Evolutionary conservation across 2,113 vertebrate genomes (phyloP), one percentile per base, ranked within the genome.

Genomic region (Podarcis cretensis): DNA sequence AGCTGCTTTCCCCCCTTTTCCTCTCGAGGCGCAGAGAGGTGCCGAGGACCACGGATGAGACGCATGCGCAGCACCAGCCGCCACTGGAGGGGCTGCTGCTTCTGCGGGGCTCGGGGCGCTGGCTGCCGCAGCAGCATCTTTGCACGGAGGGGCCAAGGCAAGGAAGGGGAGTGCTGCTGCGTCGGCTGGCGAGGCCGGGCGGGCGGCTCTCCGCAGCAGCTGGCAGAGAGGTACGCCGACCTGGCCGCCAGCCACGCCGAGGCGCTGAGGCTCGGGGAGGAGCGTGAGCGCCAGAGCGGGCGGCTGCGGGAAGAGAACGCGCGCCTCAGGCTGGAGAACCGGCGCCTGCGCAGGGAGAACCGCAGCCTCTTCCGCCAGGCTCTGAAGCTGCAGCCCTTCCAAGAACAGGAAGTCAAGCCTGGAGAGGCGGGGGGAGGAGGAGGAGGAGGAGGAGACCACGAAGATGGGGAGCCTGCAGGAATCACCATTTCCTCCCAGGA

Each of bases 221-320:
- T 98, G 66, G 97, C 98, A 88, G 95, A 96, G 90, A 97, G 98
- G 80, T 98, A 98, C 91, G 93, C 93, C 37, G 91, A 97, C 84
- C 93, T 98, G 91, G 97, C 97, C 1, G 92, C 93, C 27, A 98
- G 97, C 92, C 98, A 97, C 91, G 90, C 97, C 89, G 96, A 95
- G 74, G 96, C 98, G 78, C 94, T 98, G 88, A 94, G 90, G 74
- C 97, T 97, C 90, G 97, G 97, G 89, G 94, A 98, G 10, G 97
- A 98, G 86, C 96, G 97, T 90, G 98, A 98, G 94, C 90, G 89
- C n/a, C 96, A 97, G 78, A 98, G 98, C 78, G 94, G 68, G 9
- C 92, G 95, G 75, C 94, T 98, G 73, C 95, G 94, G 73, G 81
- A 96, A 25, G 97, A 98, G 95, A 98, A 98, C 83, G 81, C 97